Percentiles rank a stretch among this genome's conserved stretches.
phyloP scores from a whole-genome alignment of 2,888 invertebrate genomes.

The Nomada fabriciana region DNA sequence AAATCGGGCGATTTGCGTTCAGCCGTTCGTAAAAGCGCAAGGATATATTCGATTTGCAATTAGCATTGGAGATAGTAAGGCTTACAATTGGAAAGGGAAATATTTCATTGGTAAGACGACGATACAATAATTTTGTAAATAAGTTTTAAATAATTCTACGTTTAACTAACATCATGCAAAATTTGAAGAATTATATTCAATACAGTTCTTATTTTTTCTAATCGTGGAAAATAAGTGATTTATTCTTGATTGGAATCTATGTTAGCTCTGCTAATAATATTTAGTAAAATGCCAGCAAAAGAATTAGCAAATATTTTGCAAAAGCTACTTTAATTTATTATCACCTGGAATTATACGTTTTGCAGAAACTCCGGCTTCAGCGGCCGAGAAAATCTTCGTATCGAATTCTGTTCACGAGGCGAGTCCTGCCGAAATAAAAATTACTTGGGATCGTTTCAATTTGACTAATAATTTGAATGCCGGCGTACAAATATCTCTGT shows the following conservation, averaged over 20 bases:
- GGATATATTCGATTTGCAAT: constrained; percentile 95
- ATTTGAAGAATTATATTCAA: no score
- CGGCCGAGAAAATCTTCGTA: constrained; percentile 92
- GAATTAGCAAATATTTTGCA: no score
- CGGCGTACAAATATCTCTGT: constrained; percentile 92
- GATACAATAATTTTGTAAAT: no score
- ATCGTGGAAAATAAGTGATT: no score
- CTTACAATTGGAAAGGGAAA: constrained; percentile 94
- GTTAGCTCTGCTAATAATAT: no score
- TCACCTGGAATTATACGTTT: background rate
- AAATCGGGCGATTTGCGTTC: constrained; percentile 95
- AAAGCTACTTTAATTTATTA: no score
- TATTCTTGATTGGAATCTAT: no score
- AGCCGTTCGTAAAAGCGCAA: constrained; percentile 94
- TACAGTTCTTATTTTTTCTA: no score
- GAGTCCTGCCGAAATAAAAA: constrained; percentile 90
- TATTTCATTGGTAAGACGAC: constrained; percentile 92
- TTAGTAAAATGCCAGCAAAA: no score
- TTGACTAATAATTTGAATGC: constrained; percentile 92
- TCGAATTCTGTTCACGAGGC: constrained; percentile 90
- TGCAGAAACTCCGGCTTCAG: constrained; percentile 94
- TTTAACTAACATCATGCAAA: no score
- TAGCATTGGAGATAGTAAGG: constrained; percentile 89
- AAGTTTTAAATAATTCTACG: background rate
- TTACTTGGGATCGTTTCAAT: constrained; percentile 94